These are phyloP conservation scores for Thomomys bottae DNA, from an alignment of 2,113 vertebrate species.

Conservation along the genomic window DNA sequence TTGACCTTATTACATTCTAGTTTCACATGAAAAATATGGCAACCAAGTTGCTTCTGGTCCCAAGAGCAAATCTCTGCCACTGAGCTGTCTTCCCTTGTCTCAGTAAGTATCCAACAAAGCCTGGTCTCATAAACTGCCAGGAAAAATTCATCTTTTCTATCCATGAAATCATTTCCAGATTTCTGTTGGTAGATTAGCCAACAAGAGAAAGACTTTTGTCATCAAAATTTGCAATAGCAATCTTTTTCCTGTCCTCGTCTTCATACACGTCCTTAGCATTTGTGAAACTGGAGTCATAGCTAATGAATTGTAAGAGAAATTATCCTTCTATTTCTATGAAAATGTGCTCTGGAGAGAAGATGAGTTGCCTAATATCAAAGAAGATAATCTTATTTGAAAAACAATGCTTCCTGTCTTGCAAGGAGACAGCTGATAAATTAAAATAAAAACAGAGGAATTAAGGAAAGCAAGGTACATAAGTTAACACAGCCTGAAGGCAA, in stretches of 20 bases:
- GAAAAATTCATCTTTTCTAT: constrained; percentile 15
- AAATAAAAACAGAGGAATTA: constrained; percentile 82
- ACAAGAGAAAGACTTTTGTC: constrained; percentile 41
- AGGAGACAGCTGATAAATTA: constrained; percentile 82
- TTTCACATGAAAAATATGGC: not conserved
- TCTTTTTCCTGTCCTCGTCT: constrained; percentile 13
- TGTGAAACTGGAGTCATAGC: constrained; percentile 55
- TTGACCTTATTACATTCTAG: not conserved
- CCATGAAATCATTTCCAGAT: constrained; percentile 54
- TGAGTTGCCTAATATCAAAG: constrained; percentile 62
- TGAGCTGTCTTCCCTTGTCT: not conserved
- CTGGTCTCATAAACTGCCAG: not conserved
- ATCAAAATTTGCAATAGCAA: constrained; percentile 49
- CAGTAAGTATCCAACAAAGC: not conserved
- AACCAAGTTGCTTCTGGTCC: not conserved
- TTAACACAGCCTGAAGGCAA: constrained; percentile 76
- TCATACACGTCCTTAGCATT: constrained; percentile 30
- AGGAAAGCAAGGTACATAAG: constrained; percentile 79
- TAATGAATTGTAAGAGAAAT: constrained; percentile 73
- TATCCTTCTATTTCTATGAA: constrained; percentile 61
- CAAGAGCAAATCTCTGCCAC: not conserved
- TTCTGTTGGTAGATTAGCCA: constrained; percentile 43
- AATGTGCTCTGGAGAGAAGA: constrained; percentile 74
- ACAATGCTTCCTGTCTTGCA: constrained; percentile 65
- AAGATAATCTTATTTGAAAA: constrained; percentile 76